A percentile compares a stretch with the other conserved stretches of the same genome.
Conservation (phyloP, 2,888 invertebrate genomes). For the Cremastinae sp. region DNA sequence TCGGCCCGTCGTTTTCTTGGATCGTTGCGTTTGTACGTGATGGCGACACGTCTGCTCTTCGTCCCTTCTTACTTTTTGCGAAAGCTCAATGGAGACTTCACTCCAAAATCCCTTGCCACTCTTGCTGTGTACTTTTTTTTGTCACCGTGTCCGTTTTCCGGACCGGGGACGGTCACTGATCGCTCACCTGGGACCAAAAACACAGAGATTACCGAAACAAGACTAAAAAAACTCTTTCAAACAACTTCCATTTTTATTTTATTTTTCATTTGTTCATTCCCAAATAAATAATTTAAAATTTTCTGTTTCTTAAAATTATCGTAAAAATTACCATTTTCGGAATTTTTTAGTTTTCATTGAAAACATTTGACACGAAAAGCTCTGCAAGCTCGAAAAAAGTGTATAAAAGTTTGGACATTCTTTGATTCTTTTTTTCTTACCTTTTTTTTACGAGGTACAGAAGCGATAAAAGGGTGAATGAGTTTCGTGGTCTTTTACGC, state of each 20-base stretch:
- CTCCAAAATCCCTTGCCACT: slow-evolving; percentile 32
- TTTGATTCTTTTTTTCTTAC: neutral
- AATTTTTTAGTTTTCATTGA: too few relatives aligned
- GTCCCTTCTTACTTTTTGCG: slow-evolving; percentile 1
- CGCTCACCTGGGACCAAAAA: too few relatives aligned
- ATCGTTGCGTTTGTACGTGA: slow-evolving; percentile 42
- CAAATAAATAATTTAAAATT: too few relatives aligned
- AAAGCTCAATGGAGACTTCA: slow-evolving; percentile 32
- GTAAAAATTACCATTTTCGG: too few relatives aligned
- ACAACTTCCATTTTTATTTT: too few relatives aligned
- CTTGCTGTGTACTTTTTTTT: neutral
- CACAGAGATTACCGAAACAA: too few relatives aligned
- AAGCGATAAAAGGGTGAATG: slow-evolving; percentile 47
- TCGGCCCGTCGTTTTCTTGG: slow-evolving; percentile 56
- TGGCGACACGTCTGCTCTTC: slow-evolving; percentile 21
- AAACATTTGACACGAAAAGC: slow-evolving; percentile 23
- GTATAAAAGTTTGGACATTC: neutral
- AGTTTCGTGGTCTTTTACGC: slow-evolving; percentile 40
- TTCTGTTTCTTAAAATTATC: too few relatives aligned
- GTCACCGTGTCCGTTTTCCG: slow-evolving; percentile 4
- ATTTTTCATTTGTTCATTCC: too few relatives aligned
- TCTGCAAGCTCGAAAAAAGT: slow-evolving; percentile 5
- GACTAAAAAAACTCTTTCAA: too few relatives aligned
- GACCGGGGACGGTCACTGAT: too few relatives aligned
- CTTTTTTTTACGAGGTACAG: slow-evolving; percentile 17